Evolutionary conservation across 1,140 invertebrate species (phyloP).

Genomic region (Laupala kohalensis): DNA sequence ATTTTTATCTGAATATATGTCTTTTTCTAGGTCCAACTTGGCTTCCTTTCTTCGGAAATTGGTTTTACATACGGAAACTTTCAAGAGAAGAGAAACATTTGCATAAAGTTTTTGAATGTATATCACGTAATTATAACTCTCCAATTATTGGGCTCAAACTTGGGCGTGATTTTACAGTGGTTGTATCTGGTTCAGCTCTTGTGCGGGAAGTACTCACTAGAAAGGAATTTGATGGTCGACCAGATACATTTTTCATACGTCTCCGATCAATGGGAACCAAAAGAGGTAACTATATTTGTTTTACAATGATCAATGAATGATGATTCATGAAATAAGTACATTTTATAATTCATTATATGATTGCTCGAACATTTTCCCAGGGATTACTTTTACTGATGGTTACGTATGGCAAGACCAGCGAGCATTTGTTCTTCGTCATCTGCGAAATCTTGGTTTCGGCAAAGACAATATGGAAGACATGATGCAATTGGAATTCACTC

Average conservation of each 20-base stretch:
- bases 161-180: constrained; percentile 42
- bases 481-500: constrained; percentile 46
- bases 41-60: constrained; percentile 52
- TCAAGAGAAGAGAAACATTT: constrained; percentile 40
- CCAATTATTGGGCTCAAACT: constrained; percentile 50
- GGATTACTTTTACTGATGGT: constrained; percentile 66
- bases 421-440: constrained; percentile 51
- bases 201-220: constrained; percentile 43
- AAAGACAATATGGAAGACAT: constrained; percentile 54
- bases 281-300: constrained; percentile 33
- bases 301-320: neutral
- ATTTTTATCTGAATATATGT: neutral
- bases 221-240: constrained; percentile 56
- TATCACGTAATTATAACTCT: constrained; percentile 44
- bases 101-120: constrained; percentile 36
- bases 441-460: constrained; percentile 61
- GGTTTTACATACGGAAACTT: constrained; percentile 37
- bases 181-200: constrained; percentile 41
- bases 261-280: constrained; percentile 52
- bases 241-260: constrained; percentile 54
- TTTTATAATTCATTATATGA: neutral
- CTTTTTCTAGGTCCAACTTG: constrained; percentile 44
- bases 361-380: constrained; percentile 22
- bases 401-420: constrained; percentile 60
- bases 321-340: neutral